phyloP scores from a whole-genome alignment of 2,888 invertebrate species.

The Acleris literana region DNA sequence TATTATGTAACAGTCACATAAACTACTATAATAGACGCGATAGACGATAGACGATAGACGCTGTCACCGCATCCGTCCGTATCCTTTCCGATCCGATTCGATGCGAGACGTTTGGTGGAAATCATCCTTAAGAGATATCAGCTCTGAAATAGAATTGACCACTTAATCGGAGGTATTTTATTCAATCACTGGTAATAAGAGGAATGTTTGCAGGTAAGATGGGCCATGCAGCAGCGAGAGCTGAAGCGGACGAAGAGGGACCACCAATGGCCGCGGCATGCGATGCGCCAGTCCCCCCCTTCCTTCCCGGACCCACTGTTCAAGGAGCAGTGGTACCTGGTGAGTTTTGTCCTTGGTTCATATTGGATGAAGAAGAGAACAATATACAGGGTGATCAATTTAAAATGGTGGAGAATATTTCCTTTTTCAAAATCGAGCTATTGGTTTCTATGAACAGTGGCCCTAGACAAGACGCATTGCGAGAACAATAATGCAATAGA shows the following conservation, averaged over 20 bases:
- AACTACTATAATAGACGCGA: no score
- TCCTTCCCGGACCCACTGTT: conserved; percentile 95
- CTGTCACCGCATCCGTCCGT: no score
- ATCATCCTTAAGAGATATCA: no score
- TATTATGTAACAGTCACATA: no score
- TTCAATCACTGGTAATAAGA: background rate
- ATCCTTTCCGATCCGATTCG: no score
- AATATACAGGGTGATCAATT: background rate
- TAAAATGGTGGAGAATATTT: background rate
- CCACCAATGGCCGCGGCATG: conserved; percentile 81
- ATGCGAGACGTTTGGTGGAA: no score
- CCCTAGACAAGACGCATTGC: no score
- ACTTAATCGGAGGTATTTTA: background rate
- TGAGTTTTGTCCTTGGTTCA: conserved; percentile 81
- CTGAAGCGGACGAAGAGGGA: conserved; percentile 94
- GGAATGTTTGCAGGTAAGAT: conserved; percentile 87
- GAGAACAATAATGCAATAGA: no score
- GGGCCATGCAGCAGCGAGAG: conserved; percentile 97
- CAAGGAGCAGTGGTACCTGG: conserved; percentile 98
- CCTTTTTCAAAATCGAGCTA: no score
- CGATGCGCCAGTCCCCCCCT: conserved; percentile 75
- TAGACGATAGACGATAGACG: no score
- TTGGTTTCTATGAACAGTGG: no score
- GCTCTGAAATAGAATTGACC: no score
- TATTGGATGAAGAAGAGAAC: background rate